phyloP scores from a whole-genome alignment of 2,113 vertebrate genomes.

The Paraplagusia blochii region DNA sequence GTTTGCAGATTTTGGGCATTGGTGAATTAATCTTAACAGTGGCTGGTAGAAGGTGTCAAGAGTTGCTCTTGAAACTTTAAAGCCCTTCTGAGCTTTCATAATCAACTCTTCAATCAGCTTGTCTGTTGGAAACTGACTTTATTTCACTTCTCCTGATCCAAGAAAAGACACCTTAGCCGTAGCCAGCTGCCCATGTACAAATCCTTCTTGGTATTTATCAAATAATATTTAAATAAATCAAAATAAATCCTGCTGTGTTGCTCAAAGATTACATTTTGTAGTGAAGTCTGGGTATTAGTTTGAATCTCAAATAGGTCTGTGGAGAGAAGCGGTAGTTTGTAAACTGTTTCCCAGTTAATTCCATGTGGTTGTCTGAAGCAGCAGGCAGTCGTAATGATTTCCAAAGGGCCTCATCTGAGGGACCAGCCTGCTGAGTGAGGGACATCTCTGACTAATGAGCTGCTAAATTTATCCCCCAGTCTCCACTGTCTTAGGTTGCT shows the following conservation, averaged over 20 bases:
- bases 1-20: too few species aligned
- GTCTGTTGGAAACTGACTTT: too few species aligned
- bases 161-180: too few species aligned
- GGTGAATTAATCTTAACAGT: too few species aligned
- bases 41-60: too few species aligned
- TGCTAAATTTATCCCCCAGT: conserved; percentile 73
- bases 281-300: conserved; percentile 28
- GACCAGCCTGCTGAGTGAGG: conserved; percentile 68
- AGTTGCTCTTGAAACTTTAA: too few species aligned
- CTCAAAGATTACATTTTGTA: conserved; percentile 26
- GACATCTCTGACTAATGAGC: conserved; percentile 73
- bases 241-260: conserved; percentile 4
- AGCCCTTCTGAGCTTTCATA: too few species aligned
- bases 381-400: conserved; percentile 71
- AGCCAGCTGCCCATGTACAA: too few species aligned
- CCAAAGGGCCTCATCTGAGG: conserved; percentile 67
- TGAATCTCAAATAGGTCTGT: conserved; percentile 30
- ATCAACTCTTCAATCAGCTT: too few species aligned
- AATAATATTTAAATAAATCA: conserved; percentile 2
- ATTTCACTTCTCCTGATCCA: too few species aligned
- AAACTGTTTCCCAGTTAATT: conserved; percentile 51
- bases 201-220: not conserved
- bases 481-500: conserved; percentile 55
- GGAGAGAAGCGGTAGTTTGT: conserved; percentile 26
- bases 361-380: conserved; percentile 59